These are phyloP conservation scores for Ernsta delagoae DNA, from an alignment of 2,888 invertebrate genomes.

Conservation along the genomic window DNA sequence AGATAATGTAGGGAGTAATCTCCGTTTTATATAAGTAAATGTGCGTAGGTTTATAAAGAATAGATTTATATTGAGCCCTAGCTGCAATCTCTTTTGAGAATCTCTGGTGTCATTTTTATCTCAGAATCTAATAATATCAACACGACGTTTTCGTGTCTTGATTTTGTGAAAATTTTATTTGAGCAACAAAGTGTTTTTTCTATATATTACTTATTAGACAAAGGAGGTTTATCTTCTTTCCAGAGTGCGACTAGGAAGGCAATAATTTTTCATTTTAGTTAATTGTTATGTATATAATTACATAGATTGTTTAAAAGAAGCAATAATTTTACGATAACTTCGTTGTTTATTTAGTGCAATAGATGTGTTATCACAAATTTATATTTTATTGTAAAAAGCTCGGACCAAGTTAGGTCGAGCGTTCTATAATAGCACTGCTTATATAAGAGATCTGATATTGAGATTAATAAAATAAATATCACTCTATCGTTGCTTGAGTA, in stretches of 20 bases:
- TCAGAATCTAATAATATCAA: too few species aligned
- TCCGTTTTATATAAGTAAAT: constrained; percentile 40
- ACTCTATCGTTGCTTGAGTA: constrained; percentile 50
- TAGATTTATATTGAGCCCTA: constrained; percentile 54
- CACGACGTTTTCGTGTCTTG: too few species aligned
- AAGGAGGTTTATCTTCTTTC: not conserved
- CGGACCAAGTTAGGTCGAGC: constrained; percentile 49
- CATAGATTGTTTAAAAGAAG: constrained; percentile 56
- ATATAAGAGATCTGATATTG: constrained; percentile 80
- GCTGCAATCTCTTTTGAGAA: constrained; percentile 74
- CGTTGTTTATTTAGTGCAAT: constrained; percentile 75
- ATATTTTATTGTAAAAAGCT: constrained; percentile 69
- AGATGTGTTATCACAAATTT: constrained; percentile 76
- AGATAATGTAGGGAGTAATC: constrained; percentile 47
- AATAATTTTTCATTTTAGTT: constrained; percentile 44
- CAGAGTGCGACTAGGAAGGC: not conserved
- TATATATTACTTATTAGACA: not conserved
- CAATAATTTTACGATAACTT: constrained; percentile 68
- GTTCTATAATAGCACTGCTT: constrained; percentile 46
- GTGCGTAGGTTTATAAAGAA: too few species aligned
- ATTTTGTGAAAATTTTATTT: not conserved
- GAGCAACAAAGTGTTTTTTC: constrained; percentile 14
- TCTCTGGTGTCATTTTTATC: constrained; percentile 59
- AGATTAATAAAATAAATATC: constrained; percentile 71
- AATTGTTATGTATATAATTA: constrained; percentile 61